These are phyloP conservation scores for Synaphobranchus kaupii DNA, from an alignment of 2,797 vertebrate species.

Conservation along the genomic window DNA sequence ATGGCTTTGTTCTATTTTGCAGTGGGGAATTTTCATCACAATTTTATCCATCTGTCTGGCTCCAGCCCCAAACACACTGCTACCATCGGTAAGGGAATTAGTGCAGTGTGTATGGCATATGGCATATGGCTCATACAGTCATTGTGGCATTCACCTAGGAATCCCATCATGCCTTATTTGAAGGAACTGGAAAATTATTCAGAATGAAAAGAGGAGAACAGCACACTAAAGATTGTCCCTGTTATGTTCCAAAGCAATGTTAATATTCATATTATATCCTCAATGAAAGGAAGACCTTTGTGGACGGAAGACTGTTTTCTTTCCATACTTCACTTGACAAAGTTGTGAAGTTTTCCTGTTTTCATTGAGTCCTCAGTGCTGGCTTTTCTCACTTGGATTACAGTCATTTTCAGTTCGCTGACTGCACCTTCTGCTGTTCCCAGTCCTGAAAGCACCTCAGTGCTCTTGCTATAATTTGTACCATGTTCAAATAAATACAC, in stretches of 20 bases:
- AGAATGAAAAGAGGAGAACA: constrained; percentile 3
- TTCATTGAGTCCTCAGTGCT: neutral
- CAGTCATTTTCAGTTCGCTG: neutral
- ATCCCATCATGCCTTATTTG: neutral
- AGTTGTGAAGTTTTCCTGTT: neutral
- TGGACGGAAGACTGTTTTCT: neutral
- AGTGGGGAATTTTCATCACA: constrained; percentile 89
- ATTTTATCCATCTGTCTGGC: constrained; percentile 83
- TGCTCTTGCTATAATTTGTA: neutral
- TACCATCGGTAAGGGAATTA: constrained; percentile 72
- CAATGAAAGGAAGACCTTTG: neutral
- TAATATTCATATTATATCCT: neutral
- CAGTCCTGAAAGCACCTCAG: neutral
- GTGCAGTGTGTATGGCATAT: constrained; percentile 27
- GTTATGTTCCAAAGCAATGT: neutral
- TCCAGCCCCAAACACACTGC: constrained; percentile 86
- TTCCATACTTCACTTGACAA: neutral
- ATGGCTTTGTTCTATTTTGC: constrained; percentile 66
- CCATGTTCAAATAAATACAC: neutral
- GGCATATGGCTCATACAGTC: neutral
- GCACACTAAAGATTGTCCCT: neutral
- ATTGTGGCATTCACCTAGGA: constrained; percentile 15
- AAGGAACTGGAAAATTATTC: neutral
- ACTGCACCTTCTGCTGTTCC: neutral
- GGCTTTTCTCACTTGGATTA: constrained; percentile 7